These are phyloP conservation scores for Zelostemma sp. DNA, from an alignment of 1,140 invertebrate genomes.

Conservation along the genomic window DNA sequence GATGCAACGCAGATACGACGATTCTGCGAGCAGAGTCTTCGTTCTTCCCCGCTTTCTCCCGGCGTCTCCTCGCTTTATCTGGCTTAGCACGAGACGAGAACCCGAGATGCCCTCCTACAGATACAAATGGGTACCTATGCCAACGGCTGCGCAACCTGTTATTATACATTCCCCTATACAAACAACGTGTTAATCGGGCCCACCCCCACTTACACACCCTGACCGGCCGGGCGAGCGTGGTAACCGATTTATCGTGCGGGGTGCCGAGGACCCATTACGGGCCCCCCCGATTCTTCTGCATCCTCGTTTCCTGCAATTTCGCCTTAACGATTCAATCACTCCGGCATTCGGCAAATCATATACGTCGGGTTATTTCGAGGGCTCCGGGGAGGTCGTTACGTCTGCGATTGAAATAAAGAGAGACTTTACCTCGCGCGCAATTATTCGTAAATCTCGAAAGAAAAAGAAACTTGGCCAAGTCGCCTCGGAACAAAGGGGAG, in stretches of 20 bases:
- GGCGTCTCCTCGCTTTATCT: conserved; percentile 42
- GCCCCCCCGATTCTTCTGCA: background rate
- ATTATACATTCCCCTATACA: conserved; percentile 70
- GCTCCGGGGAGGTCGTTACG: too few species aligned
- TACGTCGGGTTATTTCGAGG: too few species aligned
- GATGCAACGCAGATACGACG: conserved; percentile 57
- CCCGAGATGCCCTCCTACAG: conserved; percentile 67
- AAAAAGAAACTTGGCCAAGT: too few species aligned
- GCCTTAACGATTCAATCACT: conserved; percentile 4
- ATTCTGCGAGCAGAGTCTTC: conserved; percentile 24
- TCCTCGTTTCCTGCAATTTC: conserved; percentile 2
- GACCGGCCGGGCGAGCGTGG: conserved; percentile 45
- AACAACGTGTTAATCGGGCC: conserved; percentile 70
- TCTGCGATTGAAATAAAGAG: too few species aligned
- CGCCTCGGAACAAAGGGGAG: too few species aligned
- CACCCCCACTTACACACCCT: conserved; percentile 53
- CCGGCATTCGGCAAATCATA: background rate
- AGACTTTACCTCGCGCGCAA: too few species aligned
- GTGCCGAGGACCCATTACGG: conserved; percentile 3
- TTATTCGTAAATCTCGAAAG: too few species aligned
- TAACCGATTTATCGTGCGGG: conserved; percentile 62
- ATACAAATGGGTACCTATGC: conserved; percentile 67
- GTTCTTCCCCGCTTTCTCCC: conserved; percentile 25
- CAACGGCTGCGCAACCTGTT: conserved; percentile 66
- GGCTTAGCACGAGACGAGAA: conserved; percentile 55